Evolutionary conservation across 2,113 vertebrate genomes (phyloP), one percentile per base, ranked within the genome.

Genomic region (Danio rerio): DNA sequence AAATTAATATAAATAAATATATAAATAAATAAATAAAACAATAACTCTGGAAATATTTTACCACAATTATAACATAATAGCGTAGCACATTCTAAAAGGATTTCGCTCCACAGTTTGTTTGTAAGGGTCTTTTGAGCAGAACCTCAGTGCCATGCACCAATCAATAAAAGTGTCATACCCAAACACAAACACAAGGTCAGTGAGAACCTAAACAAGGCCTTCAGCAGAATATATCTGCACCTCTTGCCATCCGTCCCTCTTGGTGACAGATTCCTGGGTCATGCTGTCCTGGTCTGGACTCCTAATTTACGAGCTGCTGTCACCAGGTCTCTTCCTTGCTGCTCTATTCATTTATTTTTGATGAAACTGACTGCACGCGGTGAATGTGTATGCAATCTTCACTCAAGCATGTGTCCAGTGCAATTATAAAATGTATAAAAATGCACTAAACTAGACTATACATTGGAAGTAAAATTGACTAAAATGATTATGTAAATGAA

Each of bases 121-220:
- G 18, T 55, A 69, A 58, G 42, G 61, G 72, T 63, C 78, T 62
- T 55, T 50, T 45, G 79, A 72, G 58, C 59, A 73, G 55, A 62
- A 70, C 20, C 66, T 84, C 83, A 59, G 61, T 58, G 81, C 84
- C 16, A 58, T 70, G 63, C 20, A 5, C 80, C 85, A 84, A 89
- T 90, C 89, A 87, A 89, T 90, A 88, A 87, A 81, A 59, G 58
- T 77, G 87, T 88, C 85, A 84, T 74, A 69, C 84, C 72, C 62
- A 83, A 83, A 81, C 71, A 83, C 85, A 78, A 81, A 77, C 85
- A 87, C 89, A 89, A 88, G 88, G 88, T 90, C 85, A 86, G 82
- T 69, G 72, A 20, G 50, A 85, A 84, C 80, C 86, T 87, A 88
- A 86, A 87, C 84, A 83, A 85, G 84, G 84, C 86, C 84, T 87